Conservation (phyloP, 2,797 vertebrate species). For the Enteromius thamalakanensis region DNA sequence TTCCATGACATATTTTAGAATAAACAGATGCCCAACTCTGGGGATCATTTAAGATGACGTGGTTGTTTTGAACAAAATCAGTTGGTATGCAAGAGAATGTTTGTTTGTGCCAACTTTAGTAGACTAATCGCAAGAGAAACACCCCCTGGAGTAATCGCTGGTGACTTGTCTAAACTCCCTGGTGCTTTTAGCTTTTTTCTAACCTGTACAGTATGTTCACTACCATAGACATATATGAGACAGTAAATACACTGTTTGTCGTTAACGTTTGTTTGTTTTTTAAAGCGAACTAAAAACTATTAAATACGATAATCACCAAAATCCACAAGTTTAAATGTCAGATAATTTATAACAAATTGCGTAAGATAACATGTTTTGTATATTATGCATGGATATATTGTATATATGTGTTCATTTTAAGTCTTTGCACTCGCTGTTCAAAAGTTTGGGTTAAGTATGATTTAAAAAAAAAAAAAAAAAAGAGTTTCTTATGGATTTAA, state of each 20-base stretch:
- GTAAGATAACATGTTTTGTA: background rate
- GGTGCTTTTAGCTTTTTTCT: background rate
- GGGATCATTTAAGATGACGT: slow-evolving; percentile 13
- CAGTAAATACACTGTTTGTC: background rate
- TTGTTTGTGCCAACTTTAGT: slow-evolving; percentile 24
- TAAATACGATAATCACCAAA: background rate
- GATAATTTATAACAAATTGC: background rate
- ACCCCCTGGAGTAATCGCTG: background rate
- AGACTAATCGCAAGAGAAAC: slow-evolving; percentile 19
- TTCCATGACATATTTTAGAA: slow-evolving; percentile 13
- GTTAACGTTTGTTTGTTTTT: background rate
- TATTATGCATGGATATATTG: background rate
- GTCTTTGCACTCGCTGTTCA: background rate
- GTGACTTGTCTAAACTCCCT: background rate
- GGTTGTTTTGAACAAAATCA: background rate
- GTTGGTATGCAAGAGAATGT: slow-evolving; percentile 4
- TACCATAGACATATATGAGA: background rate
- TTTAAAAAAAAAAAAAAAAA: background rate
- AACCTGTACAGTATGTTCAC: background rate
- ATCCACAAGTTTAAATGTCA: background rate
- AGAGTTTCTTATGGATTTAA: background rate
- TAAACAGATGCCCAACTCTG: background rate
- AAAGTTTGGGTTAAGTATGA: background rate
- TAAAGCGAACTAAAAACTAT: background rate
- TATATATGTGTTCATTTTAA: background rate